Conservation (phyloP, 2,888 invertebrate species). For the Parnassius mnemosyne region DNA sequence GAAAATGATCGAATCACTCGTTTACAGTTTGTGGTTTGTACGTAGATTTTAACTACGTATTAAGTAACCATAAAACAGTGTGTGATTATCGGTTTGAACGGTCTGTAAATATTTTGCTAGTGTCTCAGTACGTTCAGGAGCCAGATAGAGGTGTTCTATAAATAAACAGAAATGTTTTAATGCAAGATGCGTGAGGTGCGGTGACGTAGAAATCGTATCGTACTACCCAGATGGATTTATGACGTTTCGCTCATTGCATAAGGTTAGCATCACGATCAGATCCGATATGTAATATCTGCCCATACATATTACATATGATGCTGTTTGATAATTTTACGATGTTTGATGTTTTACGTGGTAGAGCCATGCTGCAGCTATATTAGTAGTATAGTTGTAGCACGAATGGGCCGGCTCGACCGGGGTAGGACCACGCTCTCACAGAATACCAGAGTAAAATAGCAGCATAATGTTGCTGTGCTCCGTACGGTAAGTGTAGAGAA, state of each 20-base stretch:
- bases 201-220: constrained; percentile 31
- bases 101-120: constrained; percentile 30
- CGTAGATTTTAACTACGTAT: constrained; percentile 28
- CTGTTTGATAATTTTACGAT: no score
- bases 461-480: no score
- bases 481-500: no score
- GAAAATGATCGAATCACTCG: constrained; percentile 26
- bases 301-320: no score
- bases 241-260: constrained; percentile 29
- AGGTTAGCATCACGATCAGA: constrained; percentile 8
- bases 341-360: no score
- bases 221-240: constrained; percentile 31
- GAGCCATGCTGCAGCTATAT: no score
- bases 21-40: constrained; percentile 25
- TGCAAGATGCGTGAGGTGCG: constrained; percentile 34
- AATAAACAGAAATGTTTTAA: constrained; percentile 39
- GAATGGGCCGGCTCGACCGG: no score
- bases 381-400: no score
- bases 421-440: no score
- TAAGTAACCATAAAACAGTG: constrained; percentile 33
- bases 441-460: no score
- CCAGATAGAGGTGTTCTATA: constrained; percentile 34
- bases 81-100: constrained; percentile 22
- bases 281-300: background rate
- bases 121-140: constrained; percentile 27